Evolutionary conservation across 1,140 invertebrate species (phyloP).

Genomic region (Bombus sibiricus): DNA sequence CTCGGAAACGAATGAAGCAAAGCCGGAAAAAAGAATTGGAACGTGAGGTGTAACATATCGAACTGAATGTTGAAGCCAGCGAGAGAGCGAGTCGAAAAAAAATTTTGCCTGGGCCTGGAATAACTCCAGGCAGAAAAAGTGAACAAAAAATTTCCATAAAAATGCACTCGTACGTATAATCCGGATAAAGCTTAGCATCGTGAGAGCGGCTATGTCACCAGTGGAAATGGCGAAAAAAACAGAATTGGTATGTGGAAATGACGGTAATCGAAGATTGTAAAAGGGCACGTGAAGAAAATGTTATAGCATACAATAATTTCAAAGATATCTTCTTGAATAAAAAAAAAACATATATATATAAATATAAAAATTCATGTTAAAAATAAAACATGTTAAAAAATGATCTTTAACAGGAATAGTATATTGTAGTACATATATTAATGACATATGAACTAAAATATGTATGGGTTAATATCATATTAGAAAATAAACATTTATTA

Average conservation of each 20-base stretch:
- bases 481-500: neutral
- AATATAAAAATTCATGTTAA: neutral
- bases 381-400: neutral
- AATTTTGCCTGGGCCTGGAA: constrained; percentile 64
- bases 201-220: constrained; percentile 57
- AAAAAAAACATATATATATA: neutral
- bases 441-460: neutral
- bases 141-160: constrained; percentile 74
- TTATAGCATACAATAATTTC: neutral
- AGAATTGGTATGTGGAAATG: constrained; percentile 45
- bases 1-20: constrained; percentile 60
- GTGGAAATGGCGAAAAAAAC: constrained; percentile 60
- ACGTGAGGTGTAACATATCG: constrained; percentile 68
- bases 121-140: constrained; percentile 71
- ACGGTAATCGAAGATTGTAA: constrained; percentile 29
- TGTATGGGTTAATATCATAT: neutral
- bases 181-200: constrained; percentile 79
- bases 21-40: constrained; percentile 64
- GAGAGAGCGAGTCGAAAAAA: constrained; percentile 64
- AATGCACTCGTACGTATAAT: constrained; percentile 76
- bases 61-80: constrained; percentile 63
- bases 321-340: neutral
- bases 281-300: neutral
- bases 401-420: neutral
- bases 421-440: neutral